Conservation (phyloP, 2,113 vertebrate species). For the Tinamus guttatus region DNA sequence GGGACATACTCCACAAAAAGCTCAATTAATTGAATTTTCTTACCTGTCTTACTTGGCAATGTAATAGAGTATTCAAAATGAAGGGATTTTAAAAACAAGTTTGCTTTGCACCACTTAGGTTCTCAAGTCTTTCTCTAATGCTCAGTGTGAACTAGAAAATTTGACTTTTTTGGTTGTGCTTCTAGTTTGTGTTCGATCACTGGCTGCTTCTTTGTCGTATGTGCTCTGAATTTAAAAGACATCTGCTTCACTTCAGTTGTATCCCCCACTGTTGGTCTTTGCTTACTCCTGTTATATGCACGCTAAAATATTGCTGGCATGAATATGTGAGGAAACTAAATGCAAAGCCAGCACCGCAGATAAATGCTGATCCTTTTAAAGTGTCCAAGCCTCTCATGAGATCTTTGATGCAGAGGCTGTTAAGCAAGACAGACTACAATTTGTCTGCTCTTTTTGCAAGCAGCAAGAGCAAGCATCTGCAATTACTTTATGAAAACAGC, state of each 20-base stretch:
- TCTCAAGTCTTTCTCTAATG: background rate
- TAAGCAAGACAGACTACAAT: slow-evolving; percentile 22
- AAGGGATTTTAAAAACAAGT: background rate
- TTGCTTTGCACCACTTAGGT: background rate
- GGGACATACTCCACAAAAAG: background rate
- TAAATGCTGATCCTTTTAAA: slow-evolving; percentile 58
- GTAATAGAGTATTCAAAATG: background rate
- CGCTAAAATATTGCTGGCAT: slow-evolving; percentile 47
- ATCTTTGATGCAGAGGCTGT: slow-evolving; percentile 35
- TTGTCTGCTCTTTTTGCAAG: slow-evolving; percentile 23
- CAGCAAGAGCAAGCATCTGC: slow-evolving; percentile 37
- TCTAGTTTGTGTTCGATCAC: slow-evolving; percentile 40
- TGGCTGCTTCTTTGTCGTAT: slow-evolving; percentile 41
- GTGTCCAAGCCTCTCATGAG: slow-evolving; percentile 37
- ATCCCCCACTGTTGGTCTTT: slow-evolving; percentile 44
- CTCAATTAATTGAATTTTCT: slow-evolving; percentile 8
- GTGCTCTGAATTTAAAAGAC: slow-evolving; percentile 68
- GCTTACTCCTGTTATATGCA: slow-evolving; percentile 21
- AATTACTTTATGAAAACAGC: slow-evolving; percentile 43
- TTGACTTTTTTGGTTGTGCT: background rate
- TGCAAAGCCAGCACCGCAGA: slow-evolving; percentile 38
- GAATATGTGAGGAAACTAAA: slow-evolving; percentile 58
- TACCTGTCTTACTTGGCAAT: slow-evolving; percentile 18
- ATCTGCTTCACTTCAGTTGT: slow-evolving; percentile 62
- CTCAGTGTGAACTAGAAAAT: slow-evolving; percentile 4